Evolutionary conservation across 2,797 vertebrate genomes (phyloP), one percentile per base, ranked within the genome.

Genomic region (Somateria mollissima): DNA sequence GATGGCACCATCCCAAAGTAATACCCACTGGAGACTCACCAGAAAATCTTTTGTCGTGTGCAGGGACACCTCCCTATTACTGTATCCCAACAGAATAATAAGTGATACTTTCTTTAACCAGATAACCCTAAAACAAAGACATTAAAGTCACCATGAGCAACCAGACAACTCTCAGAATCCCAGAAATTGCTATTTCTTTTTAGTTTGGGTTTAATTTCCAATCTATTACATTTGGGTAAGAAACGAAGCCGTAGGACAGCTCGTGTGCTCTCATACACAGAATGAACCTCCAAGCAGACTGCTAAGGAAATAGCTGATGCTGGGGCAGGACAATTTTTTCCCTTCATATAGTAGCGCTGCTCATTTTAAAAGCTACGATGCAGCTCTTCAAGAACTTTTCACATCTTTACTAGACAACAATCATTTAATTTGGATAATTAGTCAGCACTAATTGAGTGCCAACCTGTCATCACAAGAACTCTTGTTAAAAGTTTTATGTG

Each of bases 211-310:
- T 87, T 81, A 14, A 60, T 60, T 92, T 65, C 43, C 47, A 73
- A 73, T 6, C 34, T 45, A 15, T 7, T 34, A 43, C 21, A 77
- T 17, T 54, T 8, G 3, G 28, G 20, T 58, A 84, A 56, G 39
- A 90, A 8, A 56, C 2, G 2, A 89, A 86, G 4, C 64, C 51
- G 10, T 34, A 62, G 13, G 3, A 61, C 28, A 72, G 43, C 16
- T 53, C 32, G 74, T 0, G 0, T 21, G 14, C 19, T 51, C 56
- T 7, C 51, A 17, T 0, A 8, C 0, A 2, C 39, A 61, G 20
- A 76, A 24, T 7, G 22, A 27, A 16, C 62, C 17, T 41, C 15
- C 37, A 84, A 18, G 11, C 85, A 64, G 24, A 54, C 6, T 37
- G 18, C 18, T 87, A 25, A 72, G 76, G 22, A 74, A 49, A 37